These are phyloP conservation scores for Castor canadensis DNA, from an alignment of 2,113 vertebrate species.

Conservation along the genomic window DNA sequence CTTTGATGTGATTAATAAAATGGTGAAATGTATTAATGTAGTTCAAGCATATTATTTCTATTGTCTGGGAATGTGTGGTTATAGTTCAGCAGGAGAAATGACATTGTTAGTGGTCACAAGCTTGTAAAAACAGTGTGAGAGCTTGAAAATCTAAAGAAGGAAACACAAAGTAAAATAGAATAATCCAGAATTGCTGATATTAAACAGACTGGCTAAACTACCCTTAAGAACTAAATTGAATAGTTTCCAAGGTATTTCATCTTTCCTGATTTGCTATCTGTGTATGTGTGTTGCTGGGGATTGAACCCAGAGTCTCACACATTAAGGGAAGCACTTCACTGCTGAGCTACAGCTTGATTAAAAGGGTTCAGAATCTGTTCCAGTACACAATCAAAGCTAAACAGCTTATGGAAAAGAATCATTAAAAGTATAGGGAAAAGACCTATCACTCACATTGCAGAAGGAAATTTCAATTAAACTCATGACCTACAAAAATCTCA, in stretches of 20 bases:
- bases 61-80: background rate
- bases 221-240: background rate
- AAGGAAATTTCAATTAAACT: constrained; percentile 40
- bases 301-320: background rate
- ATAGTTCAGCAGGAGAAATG: background rate
- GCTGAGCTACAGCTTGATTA: background rate
- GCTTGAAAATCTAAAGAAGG: background rate
- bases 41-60: background rate
- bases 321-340: background rate
- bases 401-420: constrained; percentile 51
- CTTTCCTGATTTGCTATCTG: constrained; percentile 39
- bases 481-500: constrained; percentile 55
- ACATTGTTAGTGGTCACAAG: background rate
- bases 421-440: constrained; percentile 62
- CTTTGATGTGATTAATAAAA: background rate
- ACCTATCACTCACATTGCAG: constrained; percentile 49
- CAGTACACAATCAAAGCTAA: constrained; percentile 26
- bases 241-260: background rate
- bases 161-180: background rate
- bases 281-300: background rate
- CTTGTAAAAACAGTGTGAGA: background rate
- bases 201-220: background rate
- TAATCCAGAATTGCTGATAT: background rate
- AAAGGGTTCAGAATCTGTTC: constrained; percentile 71
- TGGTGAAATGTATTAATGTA: background rate